These are phyloP conservation scores for Nyctalus aviator DNA, from an alignment of 2,797 vertebrate genomes.

Conservation along the genomic window DNA sequence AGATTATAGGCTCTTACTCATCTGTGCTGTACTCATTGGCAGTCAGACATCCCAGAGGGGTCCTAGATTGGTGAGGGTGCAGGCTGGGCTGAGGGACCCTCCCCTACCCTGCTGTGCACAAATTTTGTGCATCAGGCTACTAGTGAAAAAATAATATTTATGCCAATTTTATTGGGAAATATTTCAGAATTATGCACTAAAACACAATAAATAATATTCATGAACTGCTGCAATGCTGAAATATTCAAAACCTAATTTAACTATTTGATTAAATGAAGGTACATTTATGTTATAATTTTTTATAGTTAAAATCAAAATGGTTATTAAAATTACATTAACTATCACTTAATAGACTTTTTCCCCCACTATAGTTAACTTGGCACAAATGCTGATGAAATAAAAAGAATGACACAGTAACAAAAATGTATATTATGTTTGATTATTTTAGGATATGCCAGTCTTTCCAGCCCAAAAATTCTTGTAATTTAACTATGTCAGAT, in stretches of 20 bases:
- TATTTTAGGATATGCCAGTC: constrained; percentile 12
- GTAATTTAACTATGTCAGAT: constrained; percentile 52
- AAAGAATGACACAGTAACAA: constrained; percentile 1
- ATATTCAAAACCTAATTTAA: constrained; percentile 17
- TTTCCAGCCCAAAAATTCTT: constrained; percentile 44
- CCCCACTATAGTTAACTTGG: background rate
- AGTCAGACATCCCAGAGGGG: too few relatives aligned
- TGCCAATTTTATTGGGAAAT: background rate
- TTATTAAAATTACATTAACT: background rate
- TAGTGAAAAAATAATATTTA: background rate
- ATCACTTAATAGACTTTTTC: background rate
- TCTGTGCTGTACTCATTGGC: too few relatives aligned
- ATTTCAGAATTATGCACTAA: constrained; percentile 3
- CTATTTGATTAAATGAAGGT: background rate
- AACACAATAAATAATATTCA: background rate
- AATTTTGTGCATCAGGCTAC: too few relatives aligned
- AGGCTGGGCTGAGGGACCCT: too few relatives aligned
- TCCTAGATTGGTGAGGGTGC: too few relatives aligned
- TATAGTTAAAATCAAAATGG: constrained; percentile 26
- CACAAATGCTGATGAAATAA: constrained; percentile 35
- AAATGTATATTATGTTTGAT: constrained; percentile 14
- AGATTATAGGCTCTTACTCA: too few relatives aligned
- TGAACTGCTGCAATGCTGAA: background rate
- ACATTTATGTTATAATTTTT: constrained; percentile 6
- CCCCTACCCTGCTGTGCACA: too few relatives aligned